Evolutionary conservation across 2,888 invertebrate species (phyloP), one percentile per base, ranked within the genome.

Genomic region (Watsonalla binaria): DNA sequence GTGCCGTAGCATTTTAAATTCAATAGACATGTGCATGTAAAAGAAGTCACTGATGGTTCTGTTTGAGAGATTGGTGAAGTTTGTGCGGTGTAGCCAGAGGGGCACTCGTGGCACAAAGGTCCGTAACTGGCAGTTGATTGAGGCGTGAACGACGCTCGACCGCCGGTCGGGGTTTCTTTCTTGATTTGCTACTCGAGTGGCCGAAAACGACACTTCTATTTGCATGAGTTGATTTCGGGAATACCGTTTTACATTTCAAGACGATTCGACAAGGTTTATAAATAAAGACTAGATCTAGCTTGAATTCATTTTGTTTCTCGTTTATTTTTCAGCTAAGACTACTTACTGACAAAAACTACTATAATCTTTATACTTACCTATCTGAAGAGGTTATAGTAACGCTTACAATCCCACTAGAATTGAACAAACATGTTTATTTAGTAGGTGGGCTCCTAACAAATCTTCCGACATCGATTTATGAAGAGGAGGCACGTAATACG

Each of bases 141-240:
- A 86, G 81, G 84, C 90, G 84, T 89, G 86, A 87, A 86, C 80
- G 84, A 74, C 84, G 82, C 80, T 82, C 84, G 86, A 82, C 86
- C 87, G 82, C 77, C 72, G 73, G 72, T 65, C 74, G 73, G 79
- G 84, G 86, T 81, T 88, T 89, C 88, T 90, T 90, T 89, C 90
- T 87, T 88, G 84, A 90, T 88, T 89, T 88, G 81, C 74, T 82
- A 79, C 82, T 85, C 82, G 82, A 90, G 90, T 88, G 84, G 84
- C 80, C 86, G 84, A 84, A 80, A 84, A 84, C 86, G 88, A 80
- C 83, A 81, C 85, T 88, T 79, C 78, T 86, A 87, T 89, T 90
- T 90, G 86, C 88, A 87, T 88, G 84, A 85, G 80, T 77, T 79
- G 81, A 78, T 81, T 80, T 78, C 64, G 73, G 75, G 78, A 75